Evolutionary conservation across 2,113 vertebrate species (phyloP), one percentile per base, ranked within the genome.

Genomic region (Boleophthalmus pectinirostris): DNA sequence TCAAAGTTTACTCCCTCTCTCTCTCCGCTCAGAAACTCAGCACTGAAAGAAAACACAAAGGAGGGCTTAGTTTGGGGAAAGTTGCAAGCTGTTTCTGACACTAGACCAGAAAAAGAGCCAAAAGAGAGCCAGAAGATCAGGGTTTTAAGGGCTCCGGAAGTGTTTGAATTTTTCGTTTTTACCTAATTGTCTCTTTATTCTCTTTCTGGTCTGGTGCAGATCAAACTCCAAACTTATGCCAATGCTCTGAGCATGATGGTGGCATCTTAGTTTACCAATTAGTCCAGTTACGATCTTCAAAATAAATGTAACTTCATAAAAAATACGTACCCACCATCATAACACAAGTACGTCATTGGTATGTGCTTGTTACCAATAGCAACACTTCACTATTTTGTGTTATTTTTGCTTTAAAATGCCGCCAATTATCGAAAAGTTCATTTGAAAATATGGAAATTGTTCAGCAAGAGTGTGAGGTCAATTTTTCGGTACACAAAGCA

Each of bases 21-120:
- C 57, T 91, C 87, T 82, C 57, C 69, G 64, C 66, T 92, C 91
- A 93, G 90, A 93, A 94, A 91, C 93, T 93, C 89, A 94, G 89
- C 90, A 93, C 92, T 93, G 88, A 67, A 86, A 23, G 70, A 58
- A 88, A 77, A 84, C 68, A 79, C 67, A 84, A 75, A 74, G 69
- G 46, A 82, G 60, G 71, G 64, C 72, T 86, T 56, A 84, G 75
- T 56, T 16, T 69, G 47, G 66, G 72, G 33, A 51, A 56, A 77
- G 0, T 57, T 33, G 10, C 21, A 11, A 18, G 13, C 25, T 5
- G 14, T 25, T n/a, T 71, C 5, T 35, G 57, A 81, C 74, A 78
- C 68, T 76, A 82, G 78, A 75, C 74, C 63, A 49, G 61, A 18
- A 64, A 64, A 20, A 54, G 49, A 51, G 15, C 38, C 38, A 43